Evolutionary conservation across 2,113 vertebrate species (phyloP), one percentile per base, ranked within the genome.

Genomic region (Sturnus vulgaris): DNA sequence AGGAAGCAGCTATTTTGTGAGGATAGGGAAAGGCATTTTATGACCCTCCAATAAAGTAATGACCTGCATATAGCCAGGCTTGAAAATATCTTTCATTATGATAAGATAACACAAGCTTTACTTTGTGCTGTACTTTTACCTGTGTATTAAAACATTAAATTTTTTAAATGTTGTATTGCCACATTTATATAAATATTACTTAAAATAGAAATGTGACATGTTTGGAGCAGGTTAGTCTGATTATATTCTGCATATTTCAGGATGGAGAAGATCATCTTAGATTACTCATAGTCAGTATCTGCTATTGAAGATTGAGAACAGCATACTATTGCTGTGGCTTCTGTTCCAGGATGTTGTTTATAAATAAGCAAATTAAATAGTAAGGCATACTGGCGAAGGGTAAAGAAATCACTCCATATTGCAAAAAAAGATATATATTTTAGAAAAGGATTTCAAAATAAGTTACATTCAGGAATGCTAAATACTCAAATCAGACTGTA

Each of bases 201-300:
- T 91, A 52, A 83, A 86, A 66, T 39, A 44, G 4, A n/a, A 27
- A 7, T 1, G 55, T 65, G 53, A 27, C 10, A 21, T 49, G 4
- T 52, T 52, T 80, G 42, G 1, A 68, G 10, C 25, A 72, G 7
- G 3, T 66, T 72, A 35, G 4, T 30, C 40, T 68, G 15, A 5
- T 52, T 82, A 69, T 68, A 35, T 47, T 70, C 11, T 75, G 9
- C 23, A 4, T 46, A 44, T 82, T 82, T 55, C 83, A 76, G 7
- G 23, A 52, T 64, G 10, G 14, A 63, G 22, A 81, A 61, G 12
- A 33, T 27, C 3, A 42, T 71, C 25, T 73, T 63, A 24, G 37
- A 2, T 69, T 56, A 47, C 23, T 76, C 33, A 19, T 10, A 3
- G 13, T 46, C 4, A 1, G 0, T 47, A 52, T 65, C 42, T 61